Evolutionary conservation across 2,888 invertebrate species (phyloP).

Genomic region (Dimorphilus gyrociliatus): DNA sequence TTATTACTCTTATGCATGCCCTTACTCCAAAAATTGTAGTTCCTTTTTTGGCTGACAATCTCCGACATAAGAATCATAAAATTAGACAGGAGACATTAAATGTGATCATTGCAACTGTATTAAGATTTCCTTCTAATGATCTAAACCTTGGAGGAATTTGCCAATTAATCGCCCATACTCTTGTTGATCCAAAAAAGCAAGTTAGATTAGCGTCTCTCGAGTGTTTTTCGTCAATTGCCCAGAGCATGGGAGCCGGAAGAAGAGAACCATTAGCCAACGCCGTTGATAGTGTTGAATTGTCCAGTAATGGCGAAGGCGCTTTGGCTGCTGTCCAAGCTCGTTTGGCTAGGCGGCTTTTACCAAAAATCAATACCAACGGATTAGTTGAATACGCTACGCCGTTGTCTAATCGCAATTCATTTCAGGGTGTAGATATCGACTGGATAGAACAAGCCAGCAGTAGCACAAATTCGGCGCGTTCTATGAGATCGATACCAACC

Average conservation of each 20-base stretch:
- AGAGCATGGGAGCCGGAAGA: conserved; percentile 47
- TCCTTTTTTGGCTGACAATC: conserved; percentile 41
- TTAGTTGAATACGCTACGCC: conserved; percentile 57
- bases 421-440: conserved; percentile 50
- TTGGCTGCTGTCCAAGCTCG: conserved; percentile 55
- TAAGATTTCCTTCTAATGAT: conserved; percentile 61
- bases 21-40: conserved; percentile 43
- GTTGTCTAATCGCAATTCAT: conserved; percentile 26
- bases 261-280: conserved; percentile 44
- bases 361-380: conserved; percentile 52
- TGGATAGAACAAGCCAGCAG: conserved; percentile 50
- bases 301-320: conserved; percentile 35
- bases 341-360: conserved; percentile 55
- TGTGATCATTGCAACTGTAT: conserved; percentile 55
- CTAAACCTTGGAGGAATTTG: conserved; percentile 44
- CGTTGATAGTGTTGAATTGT: conserved; percentile 38
- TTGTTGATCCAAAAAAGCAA: conserved; percentile 50
- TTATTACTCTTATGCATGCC: conserved; percentile 42
- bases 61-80: conserved; percentile 41
- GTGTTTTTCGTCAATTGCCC: conserved; percentile 58
- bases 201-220: conserved; percentile 64
- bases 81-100: conserved; percentile 58
- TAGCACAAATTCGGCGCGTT: conserved; percentile 18
- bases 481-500: conserved; percentile 18
- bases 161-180: conserved; percentile 38